phyloP scores from a whole-genome alignment of 2,888 invertebrate genomes.

The Clostera curtula region DNA sequence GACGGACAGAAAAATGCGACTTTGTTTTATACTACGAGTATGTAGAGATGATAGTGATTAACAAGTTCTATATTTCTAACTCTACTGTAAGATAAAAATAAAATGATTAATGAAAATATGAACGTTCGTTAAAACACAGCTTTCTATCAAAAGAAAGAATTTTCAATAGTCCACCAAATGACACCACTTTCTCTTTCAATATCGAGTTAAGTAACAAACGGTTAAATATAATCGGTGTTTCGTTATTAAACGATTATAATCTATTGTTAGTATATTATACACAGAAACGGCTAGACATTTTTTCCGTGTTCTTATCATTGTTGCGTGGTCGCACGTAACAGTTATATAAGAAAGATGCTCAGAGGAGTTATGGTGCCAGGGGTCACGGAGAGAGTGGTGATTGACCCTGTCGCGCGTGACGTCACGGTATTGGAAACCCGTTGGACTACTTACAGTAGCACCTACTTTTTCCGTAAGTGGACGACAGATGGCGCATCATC shows the following conservation, averaged over 20 bases:
- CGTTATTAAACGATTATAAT: conserved; percentile 7
- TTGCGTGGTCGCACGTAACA: conserved; percentile 23
- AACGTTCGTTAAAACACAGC: too few species aligned
- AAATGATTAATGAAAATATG: too few species aligned
- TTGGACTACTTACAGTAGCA: conserved; percentile 5
- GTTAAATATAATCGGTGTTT: background rate
- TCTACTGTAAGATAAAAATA: too few species aligned
- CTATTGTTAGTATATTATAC: conserved; percentile 12
- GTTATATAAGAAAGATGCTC: conserved; percentile 24
- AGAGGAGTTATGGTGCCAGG: conserved; percentile 31
- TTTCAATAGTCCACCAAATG: conserved; percentile 11
- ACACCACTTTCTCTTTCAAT: conserved; percentile 18
- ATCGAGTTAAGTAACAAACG: conserved; percentile 11
- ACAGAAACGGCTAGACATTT: conserved; percentile 11
- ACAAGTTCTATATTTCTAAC: too few species aligned
- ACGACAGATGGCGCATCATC: background rate
- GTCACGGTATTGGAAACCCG: conserved; percentile 23
- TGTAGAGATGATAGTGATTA: too few species aligned
- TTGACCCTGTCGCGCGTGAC: conserved; percentile 27
- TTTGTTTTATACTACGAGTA: too few species aligned
- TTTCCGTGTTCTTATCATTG: conserved; percentile 19
- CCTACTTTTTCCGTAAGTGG: background rate
- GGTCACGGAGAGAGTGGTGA: conserved; percentile 47
- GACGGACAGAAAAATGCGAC: too few species aligned
- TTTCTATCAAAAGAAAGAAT: conserved; percentile 3